Conservation (phyloP, 2,113 vertebrate genomes). For the Notarius quadriscutis region DNA sequence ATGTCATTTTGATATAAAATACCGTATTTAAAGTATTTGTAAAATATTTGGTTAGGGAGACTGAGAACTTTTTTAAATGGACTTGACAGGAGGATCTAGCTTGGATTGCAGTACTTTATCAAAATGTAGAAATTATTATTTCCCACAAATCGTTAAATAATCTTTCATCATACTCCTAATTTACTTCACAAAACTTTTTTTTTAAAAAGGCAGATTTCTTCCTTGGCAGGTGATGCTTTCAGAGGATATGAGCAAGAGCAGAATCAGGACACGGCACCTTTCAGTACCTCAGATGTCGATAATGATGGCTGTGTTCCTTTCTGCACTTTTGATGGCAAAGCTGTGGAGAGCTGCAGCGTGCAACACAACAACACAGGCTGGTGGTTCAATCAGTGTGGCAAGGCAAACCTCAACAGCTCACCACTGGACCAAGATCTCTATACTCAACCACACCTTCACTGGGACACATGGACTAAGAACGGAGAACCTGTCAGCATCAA, state of each 20-base stretch:
- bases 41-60: neutral
- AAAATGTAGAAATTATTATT: neutral
- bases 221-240: conserved; percentile 83
- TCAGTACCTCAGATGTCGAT: conserved; percentile 87
- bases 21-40: neutral
- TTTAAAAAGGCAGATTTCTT: conserved; percentile 4
- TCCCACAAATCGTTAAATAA: neutral
- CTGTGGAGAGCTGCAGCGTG: conserved; percentile 83
- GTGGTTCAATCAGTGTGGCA: conserved; percentile 89
- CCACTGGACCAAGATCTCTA: conserved; percentile 72
- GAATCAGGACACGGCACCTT: conserved; percentile 86
- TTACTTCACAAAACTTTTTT: neutral
- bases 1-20: neutral
- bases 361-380: conserved; percentile 81
- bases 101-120: neutral
- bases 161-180: neutral
- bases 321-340: conserved; percentile 72
- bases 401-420: conserved; percentile 85
- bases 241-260: conserved; percentile 82
- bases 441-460: conserved; percentile 74
- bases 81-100: neutral
- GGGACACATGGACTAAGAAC: conserved; percentile 84
- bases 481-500: conserved; percentile 78
- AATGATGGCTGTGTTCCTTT: conserved; percentile 83
- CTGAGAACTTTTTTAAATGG: neutral